phyloP scores from a whole-genome alignment of 2,888 invertebrate species.

The Ectemnius continuus region DNA sequence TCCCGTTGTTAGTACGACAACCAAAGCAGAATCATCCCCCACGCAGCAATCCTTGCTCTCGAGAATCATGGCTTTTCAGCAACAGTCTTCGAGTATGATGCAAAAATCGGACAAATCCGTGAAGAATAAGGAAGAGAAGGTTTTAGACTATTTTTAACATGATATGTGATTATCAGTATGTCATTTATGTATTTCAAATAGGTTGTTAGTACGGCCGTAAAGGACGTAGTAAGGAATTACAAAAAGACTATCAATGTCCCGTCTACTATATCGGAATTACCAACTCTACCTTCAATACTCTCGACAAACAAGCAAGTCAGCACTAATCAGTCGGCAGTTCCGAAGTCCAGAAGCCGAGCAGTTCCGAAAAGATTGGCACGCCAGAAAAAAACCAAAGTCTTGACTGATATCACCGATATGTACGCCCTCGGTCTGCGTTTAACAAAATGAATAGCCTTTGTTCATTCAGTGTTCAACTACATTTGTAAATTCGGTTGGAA shows the following conservation, averaged over 20 bases:
- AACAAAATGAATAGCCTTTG: slow-evolving; percentile 43
- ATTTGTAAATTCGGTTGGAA: background rate
- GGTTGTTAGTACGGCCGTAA: slow-evolving; percentile 66
- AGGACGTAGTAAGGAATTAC: slow-evolving; percentile 68
- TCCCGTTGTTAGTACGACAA: slow-evolving; percentile 4
- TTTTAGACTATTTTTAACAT: slow-evolving; percentile 14
- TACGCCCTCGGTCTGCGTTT: slow-evolving; percentile 70
- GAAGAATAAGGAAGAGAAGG: slow-evolving; percentile 62
- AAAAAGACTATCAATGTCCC: slow-evolving; percentile 57
- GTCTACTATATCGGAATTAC: slow-evolving; percentile 47
- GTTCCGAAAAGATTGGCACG: slow-evolving; percentile 53
- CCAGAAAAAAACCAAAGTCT: slow-evolving; percentile 60
- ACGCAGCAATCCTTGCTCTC: slow-evolving; percentile 56
- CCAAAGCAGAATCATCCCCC: slow-evolving; percentile 37
- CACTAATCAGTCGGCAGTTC: slow-evolving; percentile 17
- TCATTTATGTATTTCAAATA: slow-evolving; percentile 13
- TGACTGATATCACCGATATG: slow-evolving; percentile 66
- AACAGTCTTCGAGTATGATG: slow-evolving; percentile 55
- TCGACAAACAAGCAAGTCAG: slow-evolving; percentile 38
- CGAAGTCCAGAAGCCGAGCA: slow-evolving; percentile 55
- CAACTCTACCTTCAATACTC: slow-evolving; percentile 51
- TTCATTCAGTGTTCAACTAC: background rate
- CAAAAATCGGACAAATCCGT: slow-evolving; percentile 47
- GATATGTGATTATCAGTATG: too few relatives aligned
- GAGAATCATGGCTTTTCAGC: slow-evolving; percentile 65